Evolutionary conservation across 30 jellyfish, hydroid and myxozoan genomes (phyloP).

Genomic region (Hydractinia echinata): DNA sequence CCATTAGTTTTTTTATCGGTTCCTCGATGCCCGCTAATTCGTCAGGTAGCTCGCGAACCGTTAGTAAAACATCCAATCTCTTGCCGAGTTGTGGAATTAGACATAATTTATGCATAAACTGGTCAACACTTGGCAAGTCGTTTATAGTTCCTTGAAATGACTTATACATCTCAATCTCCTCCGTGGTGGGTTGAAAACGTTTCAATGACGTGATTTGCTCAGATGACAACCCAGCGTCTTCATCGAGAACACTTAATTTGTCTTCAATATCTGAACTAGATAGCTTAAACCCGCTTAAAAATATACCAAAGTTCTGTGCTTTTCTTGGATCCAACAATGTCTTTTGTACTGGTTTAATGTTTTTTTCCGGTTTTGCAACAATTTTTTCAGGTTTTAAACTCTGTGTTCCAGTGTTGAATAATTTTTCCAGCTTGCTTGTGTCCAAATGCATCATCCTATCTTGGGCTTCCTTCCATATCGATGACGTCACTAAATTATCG

Average conservation of each 20-base stretch:
- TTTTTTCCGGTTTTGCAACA: not conserved
- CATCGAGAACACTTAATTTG: conserved; percentile 53
- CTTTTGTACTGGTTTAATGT: conserved; percentile 28
- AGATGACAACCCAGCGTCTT: conserved; percentile 56
- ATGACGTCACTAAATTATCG: conserved; percentile 46
- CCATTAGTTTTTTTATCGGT: conserved; percentile 42
- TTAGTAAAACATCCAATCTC: conserved; percentile 65
- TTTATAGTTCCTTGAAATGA: conserved; percentile 50
- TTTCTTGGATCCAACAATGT: conserved; percentile 74
- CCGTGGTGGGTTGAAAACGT: conserved; percentile 92
- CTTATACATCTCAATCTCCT: conserved; percentile 77
- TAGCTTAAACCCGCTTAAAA: conserved; percentile 85
- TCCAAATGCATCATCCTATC: conserved; percentile 51
- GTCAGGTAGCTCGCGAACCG: conserved; percentile 75
- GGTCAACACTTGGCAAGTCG: conserved; percentile 49
- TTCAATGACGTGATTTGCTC: conserved; percentile 75
- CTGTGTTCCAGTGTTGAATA: conserved; percentile 27
- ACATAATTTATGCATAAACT: conserved; percentile 68
- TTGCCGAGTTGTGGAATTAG: conserved; percentile 55
- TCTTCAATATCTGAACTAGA: conserved; percentile 59
- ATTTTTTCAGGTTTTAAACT: not conserved
- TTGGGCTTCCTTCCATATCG: conserved; percentile 68
- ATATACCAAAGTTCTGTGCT: conserved; percentile 94
- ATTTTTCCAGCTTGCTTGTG: conserved; percentile 46
- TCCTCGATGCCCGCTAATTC: conserved; percentile 48